Conservation (phyloP, 2,888 invertebrate genomes). For the Orthosia gracilis region DNA sequence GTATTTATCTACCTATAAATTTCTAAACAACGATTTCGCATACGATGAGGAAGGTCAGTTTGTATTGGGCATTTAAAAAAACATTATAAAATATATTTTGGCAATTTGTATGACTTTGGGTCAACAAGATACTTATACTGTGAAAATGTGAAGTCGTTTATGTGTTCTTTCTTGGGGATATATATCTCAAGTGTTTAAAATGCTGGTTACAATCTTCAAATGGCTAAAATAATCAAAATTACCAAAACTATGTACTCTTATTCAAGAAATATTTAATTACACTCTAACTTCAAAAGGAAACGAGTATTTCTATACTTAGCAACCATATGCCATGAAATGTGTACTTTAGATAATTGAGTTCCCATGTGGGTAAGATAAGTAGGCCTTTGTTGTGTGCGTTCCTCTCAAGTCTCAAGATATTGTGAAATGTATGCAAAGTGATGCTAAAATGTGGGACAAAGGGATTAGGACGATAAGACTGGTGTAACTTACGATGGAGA, state of each 20-base stretch:
- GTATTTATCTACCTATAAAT: too few species aligned
- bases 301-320: background rate
- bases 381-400: conserved; percentile 25
- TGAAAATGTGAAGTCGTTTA: too few species aligned
- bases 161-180: too few species aligned
- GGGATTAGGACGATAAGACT: conserved; percentile 40
- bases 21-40: too few species aligned
- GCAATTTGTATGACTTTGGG: too few species aligned
- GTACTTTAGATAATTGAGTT: conserved; percentile 44
- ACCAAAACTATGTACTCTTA: background rate
- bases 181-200: too few species aligned
- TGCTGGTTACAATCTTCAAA: background rate
- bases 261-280: too few species aligned
- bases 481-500: background rate
- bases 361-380: conserved; percentile 24
- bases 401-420: conserved; percentile 37
- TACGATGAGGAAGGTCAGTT: too few species aligned
- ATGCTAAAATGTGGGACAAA: conserved; percentile 40
- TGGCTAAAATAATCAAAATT: background rate
- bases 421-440: conserved; percentile 40
- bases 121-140: too few species aligned
- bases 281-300: background rate
- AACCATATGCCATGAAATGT: conserved; percentile 5
- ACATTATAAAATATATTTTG: too few species aligned
- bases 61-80: too few species aligned